Evolutionary conservation across 1,140 invertebrate species (phyloP).

Genomic region (Lysiphlebus fabarum): DNA sequence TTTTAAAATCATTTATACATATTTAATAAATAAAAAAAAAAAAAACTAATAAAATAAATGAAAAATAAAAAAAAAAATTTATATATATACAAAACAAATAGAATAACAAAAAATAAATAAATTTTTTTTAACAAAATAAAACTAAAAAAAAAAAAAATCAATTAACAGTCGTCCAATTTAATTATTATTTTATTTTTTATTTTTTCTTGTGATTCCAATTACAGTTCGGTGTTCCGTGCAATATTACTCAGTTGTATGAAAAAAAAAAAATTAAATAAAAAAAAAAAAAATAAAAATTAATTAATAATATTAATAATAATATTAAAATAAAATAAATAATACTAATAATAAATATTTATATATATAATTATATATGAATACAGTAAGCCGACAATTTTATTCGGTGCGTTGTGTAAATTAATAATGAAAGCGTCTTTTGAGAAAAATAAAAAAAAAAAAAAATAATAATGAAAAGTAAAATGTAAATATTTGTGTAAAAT

Average conservation of each 20-base stretch:
- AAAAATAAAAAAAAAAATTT: too few species aligned
- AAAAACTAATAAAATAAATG: too few species aligned
- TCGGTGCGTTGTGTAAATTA: slow-evolving; percentile 10
- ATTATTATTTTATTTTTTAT: not conserved
- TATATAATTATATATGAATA: not conserved
- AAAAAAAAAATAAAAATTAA: slow-evolving; percentile 9
- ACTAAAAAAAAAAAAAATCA: too few species aligned
- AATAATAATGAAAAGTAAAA: slow-evolving; percentile 5
- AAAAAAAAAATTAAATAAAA: slow-evolving; percentile 11
- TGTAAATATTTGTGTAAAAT: slow-evolving; percentile 45
- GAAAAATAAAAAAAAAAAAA: slow-evolving; percentile 4
- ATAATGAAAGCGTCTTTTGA: slow-evolving; percentile 5
- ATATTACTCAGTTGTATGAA: slow-evolving; percentile 18
- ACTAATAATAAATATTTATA: not conserved
- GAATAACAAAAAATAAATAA: too few species aligned
- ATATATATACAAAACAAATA: too few species aligned
- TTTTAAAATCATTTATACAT: too few species aligned
- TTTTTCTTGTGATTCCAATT: slow-evolving; percentile 8
- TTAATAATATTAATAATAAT: slow-evolving; percentile 2
- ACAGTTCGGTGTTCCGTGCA: slow-evolving; percentile 21
- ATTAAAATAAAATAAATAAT: too few species aligned
- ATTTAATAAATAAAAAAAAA: too few species aligned
- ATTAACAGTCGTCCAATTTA: too few species aligned
- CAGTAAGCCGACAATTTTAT: slow-evolving; percentile 4
- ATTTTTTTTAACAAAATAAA: too few species aligned